Evolutionary conservation across 2,888 invertebrate species (phyloP), one percentile per base, ranked within the genome.

Genomic region (Acronicta leporina): DNA sequence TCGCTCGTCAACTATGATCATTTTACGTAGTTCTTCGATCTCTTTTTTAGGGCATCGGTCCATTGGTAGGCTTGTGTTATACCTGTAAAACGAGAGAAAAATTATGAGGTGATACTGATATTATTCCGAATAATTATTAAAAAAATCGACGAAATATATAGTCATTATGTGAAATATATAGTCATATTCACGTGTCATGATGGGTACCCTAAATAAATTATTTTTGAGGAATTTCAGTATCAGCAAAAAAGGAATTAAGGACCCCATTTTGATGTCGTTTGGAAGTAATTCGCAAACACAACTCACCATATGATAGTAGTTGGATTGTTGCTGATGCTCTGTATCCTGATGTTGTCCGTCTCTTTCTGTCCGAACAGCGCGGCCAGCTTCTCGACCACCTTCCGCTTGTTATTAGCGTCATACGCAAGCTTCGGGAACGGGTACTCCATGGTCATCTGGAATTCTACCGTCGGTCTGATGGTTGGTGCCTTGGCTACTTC

Each of bases 301-400:
- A 83, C 89, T 86, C 61, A 94, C 96, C 97, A 97, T 65, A 96
- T 96, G 45, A 97, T 96, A 64, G 97, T 95, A 13, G 97, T 96
- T 25, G 96, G 96, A 43, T 96, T 96, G 62, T 95, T 92, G 2
- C 95, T 94, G 52, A 98, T 96, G 64, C 96, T 96, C 50, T 96
- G 96, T 63, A 98, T 95, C 64, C 97, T 95, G 63, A 98, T 97
- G 60, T 96, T 96, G 33, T 95, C 95, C 0, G 97, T 95, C 66
- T 96, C 96, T 25, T 92, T 91, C 88, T 98, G 98, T 1, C 96
- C 96, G 83, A 98, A 98, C 11, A 98, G 84, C 16, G 95, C 95
- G 0, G 97, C 96, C 20, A 99, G 86, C 71, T 97, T 97, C 83
- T 98, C 97, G 14, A 98, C 95, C 72, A 98, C 97, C 77, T 97